Conservation (phyloP, 1,140 invertebrate species). For the Dendrolimus kikuchii region DNA sequence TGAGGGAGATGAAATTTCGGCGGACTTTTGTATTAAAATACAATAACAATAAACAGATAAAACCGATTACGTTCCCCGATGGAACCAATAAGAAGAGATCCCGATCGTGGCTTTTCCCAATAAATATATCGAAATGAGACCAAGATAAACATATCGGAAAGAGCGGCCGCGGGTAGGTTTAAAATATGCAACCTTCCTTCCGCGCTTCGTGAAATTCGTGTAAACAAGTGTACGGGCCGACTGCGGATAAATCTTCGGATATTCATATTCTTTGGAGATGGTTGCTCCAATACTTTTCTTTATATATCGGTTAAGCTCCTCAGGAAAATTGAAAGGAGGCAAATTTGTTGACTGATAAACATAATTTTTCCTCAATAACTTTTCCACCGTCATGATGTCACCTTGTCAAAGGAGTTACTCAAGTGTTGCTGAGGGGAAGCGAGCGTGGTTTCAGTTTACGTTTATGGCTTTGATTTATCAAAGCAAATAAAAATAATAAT, state of each 20-base stretch:
- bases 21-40: constrained; percentile 24
- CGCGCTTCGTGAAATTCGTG: constrained; percentile 49
- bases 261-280: constrained; percentile 29
- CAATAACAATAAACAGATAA: constrained; percentile 40
- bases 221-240: constrained; percentile 44
- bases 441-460: no score
- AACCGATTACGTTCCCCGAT: constrained; percentile 31
- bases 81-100: constrained; percentile 52
- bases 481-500: no score
- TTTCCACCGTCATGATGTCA: not conserved
- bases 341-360: constrained; percentile 3
- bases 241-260: constrained; percentile 39
- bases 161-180: constrained; percentile 38
- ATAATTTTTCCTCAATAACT: not conserved
- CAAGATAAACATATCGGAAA: constrained; percentile 55
- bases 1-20: constrained; percentile 7
- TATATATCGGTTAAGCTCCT: constrained; percentile 15
- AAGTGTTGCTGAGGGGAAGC: no score
- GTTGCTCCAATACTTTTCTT: constrained; percentile 20
- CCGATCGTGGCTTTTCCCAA: constrained; percentile 48
- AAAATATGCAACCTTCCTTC: constrained; percentile 55
- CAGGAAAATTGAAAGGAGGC: constrained; percentile 5
- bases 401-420: not conserved
- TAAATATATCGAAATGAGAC: constrained; percentile 64
- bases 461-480: no score